A percentile compares a stretch with the other conserved stretches of the same genome.
phyloP scores from a whole-genome alignment of 2,888 invertebrate species.

The Chironomus tentans region DNA sequence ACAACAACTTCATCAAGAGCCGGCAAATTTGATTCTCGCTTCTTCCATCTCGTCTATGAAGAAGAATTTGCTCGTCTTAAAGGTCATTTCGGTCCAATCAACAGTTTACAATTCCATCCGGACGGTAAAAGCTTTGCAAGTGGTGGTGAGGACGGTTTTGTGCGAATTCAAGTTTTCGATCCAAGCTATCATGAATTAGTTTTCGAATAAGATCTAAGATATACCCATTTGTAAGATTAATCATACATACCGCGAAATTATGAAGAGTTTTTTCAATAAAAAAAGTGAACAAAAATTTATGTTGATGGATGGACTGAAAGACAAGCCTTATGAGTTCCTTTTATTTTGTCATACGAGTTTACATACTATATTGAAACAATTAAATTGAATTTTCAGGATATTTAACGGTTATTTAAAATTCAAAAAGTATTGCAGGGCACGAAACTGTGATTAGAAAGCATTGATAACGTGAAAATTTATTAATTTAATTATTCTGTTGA shows the following conservation, averaged over 20 bases:
- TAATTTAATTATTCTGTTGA: too few relatives aligned
- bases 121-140: conserved; percentile 94
- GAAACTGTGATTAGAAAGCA: too few relatives aligned
- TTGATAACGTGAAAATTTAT: too few relatives aligned
- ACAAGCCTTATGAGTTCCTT: too few relatives aligned
- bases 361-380: too few relatives aligned
- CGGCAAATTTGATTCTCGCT: conserved; percentile 93
- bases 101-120: conserved; percentile 96
- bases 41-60: conserved; percentile 93
- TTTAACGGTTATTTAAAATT: too few relatives aligned
- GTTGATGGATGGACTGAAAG: not conserved
- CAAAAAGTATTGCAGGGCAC: too few relatives aligned
- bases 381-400: too few relatives aligned
- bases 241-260: not conserved
- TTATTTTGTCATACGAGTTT: too few relatives aligned
- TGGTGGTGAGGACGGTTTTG: conserved; percentile 98
- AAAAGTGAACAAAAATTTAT: not conserved
- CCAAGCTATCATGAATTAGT: conserved; percentile 92
- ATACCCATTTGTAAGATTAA: not conserved
- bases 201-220: conserved; percentile 58
- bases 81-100: conserved; percentile 99
- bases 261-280: not conserved
- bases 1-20: conserved; percentile 88
- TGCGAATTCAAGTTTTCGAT: conserved; percentile 93
- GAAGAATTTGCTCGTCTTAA: conserved; percentile 97